Percentiles rank a stretch among this genome's conserved stretches.
phyloP scores from a whole-genome alignment of 2,888 invertebrate species.

The Zaprionus obscuricornis region DNA sequence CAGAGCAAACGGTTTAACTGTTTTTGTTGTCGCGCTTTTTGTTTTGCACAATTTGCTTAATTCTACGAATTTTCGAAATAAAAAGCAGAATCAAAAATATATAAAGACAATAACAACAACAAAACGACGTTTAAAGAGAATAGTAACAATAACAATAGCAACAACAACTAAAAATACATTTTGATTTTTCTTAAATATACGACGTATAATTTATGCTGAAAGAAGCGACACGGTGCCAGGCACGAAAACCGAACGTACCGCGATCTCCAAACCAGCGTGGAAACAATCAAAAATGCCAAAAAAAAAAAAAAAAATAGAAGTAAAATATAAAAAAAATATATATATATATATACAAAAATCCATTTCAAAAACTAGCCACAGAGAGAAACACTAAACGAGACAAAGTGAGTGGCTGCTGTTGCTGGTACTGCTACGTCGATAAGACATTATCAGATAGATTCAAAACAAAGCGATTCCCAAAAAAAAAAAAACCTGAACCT shows the following conservation, averaged over 20 bases:
- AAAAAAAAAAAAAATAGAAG: conserved; percentile 19
- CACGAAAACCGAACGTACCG: conserved; percentile 47
- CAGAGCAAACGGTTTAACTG: conserved; percentile 26
- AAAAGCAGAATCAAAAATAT: conserved; percentile 5
- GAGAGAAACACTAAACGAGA: conserved; percentile 35
- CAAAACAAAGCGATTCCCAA: conserved; percentile 3
- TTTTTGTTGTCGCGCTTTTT: conserved; percentile 49
- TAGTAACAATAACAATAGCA: conserved; percentile 12
- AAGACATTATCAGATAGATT: conserved; percentile 52
- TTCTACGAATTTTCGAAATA: conserved; percentile 60
- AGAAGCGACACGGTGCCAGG: conserved; percentile 70
- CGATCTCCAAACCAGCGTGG: conserved; percentile 67
- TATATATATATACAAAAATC: conserved; percentile 37
- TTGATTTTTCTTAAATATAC: conserved; percentile 69
- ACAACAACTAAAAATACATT: conserved; percentile 43
- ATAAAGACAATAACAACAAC: conserved; percentile 4
- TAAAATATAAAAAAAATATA: conserved; percentile 28
- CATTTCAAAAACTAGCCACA: conserved; percentile 52
- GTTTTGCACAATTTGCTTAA: conserved; percentile 58
- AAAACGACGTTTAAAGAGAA: background rate
- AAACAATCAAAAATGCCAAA: conserved; percentile 62
- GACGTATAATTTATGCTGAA: conserved; percentile 73
- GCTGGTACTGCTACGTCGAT: conserved; percentile 31
- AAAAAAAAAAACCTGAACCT: conserved; percentile 7
- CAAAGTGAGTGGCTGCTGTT: conserved; percentile 33